These are phyloP conservation scores for Andricus quercusramuli DNA, from an alignment of 2,888 invertebrate species.

Conservation along the genomic window DNA sequence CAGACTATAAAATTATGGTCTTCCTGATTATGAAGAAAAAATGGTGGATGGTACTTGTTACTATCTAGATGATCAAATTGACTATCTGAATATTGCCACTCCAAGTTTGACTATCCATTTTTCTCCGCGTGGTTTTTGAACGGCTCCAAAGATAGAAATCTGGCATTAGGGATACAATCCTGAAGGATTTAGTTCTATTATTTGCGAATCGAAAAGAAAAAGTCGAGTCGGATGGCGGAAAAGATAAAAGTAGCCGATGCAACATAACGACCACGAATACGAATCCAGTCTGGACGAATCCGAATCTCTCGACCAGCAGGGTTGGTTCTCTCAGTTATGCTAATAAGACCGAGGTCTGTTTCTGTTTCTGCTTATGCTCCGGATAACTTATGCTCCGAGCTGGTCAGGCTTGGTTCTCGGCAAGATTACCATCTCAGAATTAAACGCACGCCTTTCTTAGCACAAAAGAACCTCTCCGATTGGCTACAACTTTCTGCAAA, in stretches of 20 bases:
- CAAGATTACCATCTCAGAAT: slow-evolving; percentile 62
- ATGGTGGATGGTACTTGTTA: too few relatives aligned
- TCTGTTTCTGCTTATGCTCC: slow-evolving; percentile 60
- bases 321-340: slow-evolving; percentile 63
- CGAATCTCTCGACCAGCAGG: slow-evolving; percentile 23
- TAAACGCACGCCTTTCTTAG: slow-evolving; percentile 35
- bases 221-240: slow-evolving; percentile 16
- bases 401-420: slow-evolving; percentile 49
- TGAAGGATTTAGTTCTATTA: slow-evolving; percentile 14
- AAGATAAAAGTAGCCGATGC: slow-evolving; percentile 26
- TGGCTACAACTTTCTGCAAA: slow-evolving; percentile 26
- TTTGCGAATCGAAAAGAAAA: not conserved
- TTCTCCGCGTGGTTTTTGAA: too few relatives aligned
- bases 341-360: slow-evolving; percentile 58
- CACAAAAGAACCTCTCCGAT: slow-evolving; percentile 10
- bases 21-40: too few relatives aligned
- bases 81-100: too few relatives aligned
- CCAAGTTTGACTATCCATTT: too few relatives aligned
- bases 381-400: slow-evolving; percentile 62
- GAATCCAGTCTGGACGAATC: not conserved
- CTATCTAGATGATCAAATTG: too few relatives aligned
- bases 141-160: not conserved
- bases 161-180: not conserved
- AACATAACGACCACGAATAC: slow-evolving; percentile 14
- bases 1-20: too few relatives aligned